Base-by-base conservation (phyloP, 2,888 invertebrate species). In the Drosophila meridionalis region DNA sequence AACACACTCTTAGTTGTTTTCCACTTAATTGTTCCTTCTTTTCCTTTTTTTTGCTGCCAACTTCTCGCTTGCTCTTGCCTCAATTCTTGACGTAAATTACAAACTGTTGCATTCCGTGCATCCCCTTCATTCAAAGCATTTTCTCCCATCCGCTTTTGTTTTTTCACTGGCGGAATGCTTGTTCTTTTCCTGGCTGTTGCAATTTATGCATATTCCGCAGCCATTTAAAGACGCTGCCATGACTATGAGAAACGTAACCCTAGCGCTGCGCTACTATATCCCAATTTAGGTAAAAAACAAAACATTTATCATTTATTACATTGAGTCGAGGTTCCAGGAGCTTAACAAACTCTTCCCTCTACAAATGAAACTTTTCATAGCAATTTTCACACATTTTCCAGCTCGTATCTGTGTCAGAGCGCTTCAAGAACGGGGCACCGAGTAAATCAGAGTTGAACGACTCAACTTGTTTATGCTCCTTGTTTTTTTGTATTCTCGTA, bases 81-180 rank as follows among this genome's bases (percentile, higher is more conserved):
- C 73, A 65, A 60, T 72, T 72, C 63, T 62, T 47, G 63, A 60
- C 69, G 63, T 30, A 73, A 80, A 73, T 76, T 76, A 60, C 69
- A 77, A 80, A 71, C 69, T 83, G 76, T 80, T 80, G 81, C 69
- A 55, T 61, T 57, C 62, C 30, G 57, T 30, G 32, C 58, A 43
- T 58, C 20, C 28, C 52, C 42, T 26, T 53, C 14, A 38, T 50
- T 32, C 20, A 52, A 26, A 34, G 52, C 34, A 6, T 52, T 30
- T 32, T n/a, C 20, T 38, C 7, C 34, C 34, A 38, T 32, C 3
- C 43, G 20, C 34, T 32, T 20, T 52, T 52, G 20, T 34, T 11
- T 26, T 9, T 9, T n/a, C 20, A 30, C 32, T 53, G 14, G 0
- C 28, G 36, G n/a, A 42, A 47, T 28, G 50, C 12, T 30, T 26